Evolutionary conservation across 2,113 vertebrate genomes (phyloP), one percentile per base, ranked within the genome.

Genomic region (Neogobius melanostomus): DNA sequence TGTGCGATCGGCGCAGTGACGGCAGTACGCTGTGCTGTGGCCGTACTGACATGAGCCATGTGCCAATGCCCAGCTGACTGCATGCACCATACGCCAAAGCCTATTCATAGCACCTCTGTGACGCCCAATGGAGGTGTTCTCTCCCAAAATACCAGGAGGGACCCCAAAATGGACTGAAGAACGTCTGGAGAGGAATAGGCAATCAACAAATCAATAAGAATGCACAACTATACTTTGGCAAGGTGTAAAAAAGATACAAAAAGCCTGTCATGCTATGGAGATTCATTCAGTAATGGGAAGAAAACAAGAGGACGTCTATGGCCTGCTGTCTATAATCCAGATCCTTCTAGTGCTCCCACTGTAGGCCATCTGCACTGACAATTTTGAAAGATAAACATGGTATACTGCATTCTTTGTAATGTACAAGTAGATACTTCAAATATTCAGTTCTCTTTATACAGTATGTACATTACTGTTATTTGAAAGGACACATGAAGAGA

Each of bases 31-130:
- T 77, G 80, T 71, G 66, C 76, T 68, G 75, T 45, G 64, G 71
- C 81, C 65, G 48, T 52, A 76, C 76, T 80, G 81, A 84, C 84
- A 89, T 84, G 85, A 86, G 79, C 74, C 66, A 69, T 80, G 77
- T 91, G 86, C 88, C 84, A 85, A 71, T 79, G 85, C 80, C 85
- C 74, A 77, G 83, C 85, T 87, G 85, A 88, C 87, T 82, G 74
- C 83, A 42, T 63, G 6, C 72, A 85, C 74, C 75, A 67, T 76
- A 85, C 72, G 77, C 83, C 79, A 64, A 60, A n/a, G 68, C 85
- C 91, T 93, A 92, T 92, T 92, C 90, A 90, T 91, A 92, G 91
- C 80, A 63, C 67, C 75, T 69, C 70, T 79, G 76, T 86, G 77
- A 84, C 56, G 72, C 73, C 82, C 69, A 5, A 67, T 66, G 81